Base-by-base conservation (phyloP, 2,888 invertebrate genomes). In the Philopedon plagiatum region DNA sequence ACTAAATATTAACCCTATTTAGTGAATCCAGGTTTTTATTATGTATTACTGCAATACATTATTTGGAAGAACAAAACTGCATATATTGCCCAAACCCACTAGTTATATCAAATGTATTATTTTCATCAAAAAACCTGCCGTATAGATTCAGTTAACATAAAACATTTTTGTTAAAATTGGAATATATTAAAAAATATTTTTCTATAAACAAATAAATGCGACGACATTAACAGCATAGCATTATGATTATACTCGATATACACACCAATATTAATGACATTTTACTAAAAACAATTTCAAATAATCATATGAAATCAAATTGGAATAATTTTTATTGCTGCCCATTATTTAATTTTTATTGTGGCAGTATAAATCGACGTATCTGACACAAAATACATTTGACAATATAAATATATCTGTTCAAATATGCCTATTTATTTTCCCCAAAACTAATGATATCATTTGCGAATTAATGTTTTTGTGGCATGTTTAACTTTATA, bases 391-490 rank as follows among this genome's bases (percentile, higher is more conserved):
- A 63, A 74, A 62, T 73, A 68, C 65, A 62, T 74, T 74, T 63
- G 56, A 70, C 66, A 74, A 66, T 70, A 69, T 61, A 66, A 74
- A 74, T 71, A 74, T 66, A 68, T 58, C 60, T 57, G 64, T 49
- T 73, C 68, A 68, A 68, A 58, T 63, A 70, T 62, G 62, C 49
- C 63, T 23, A 70, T 74, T 71, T 70, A 70, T 74, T 58, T 73
- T 19, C 66, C 56, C 44, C 51, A 54, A 69, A 74, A 74, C 70
- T 74, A 74, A 74, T 71, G 66, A 70, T 62, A 74, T 74, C 71
- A 70, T 70, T 74, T 63, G 61, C 74, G 63, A 70, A 74, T 74
- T 74, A 74, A 74, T 71, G 74, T 70, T 65, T 49, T 34, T 62
- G 66, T 74, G 67, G 74, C 74, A 66, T 70, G 74, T 74, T 60